These are phyloP conservation scores for Silvanus unidentatus DNA, from an alignment of 2,888 invertebrate genomes.

Conservation along the genomic window DNA sequence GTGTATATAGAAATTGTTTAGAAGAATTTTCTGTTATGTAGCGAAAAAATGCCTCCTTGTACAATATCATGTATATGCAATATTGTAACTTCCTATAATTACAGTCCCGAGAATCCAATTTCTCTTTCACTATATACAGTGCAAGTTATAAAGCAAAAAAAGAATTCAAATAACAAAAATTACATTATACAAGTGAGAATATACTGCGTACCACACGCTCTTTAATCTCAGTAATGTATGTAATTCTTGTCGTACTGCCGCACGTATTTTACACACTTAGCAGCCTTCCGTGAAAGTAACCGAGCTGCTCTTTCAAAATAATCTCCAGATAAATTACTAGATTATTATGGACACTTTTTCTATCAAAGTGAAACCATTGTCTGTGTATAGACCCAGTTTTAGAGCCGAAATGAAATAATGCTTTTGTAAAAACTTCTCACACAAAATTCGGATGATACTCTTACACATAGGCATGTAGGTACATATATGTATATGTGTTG, in stretches of 20 bases:
- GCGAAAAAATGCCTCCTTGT: no score
- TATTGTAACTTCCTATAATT: constrained; percentile 24
- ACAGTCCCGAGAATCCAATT: constrained; percentile 20
- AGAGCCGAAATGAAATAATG: no score
- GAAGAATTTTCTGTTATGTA: no score
- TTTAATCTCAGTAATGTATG: constrained; percentile 28
- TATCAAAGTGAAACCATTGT: constrained; percentile 6
- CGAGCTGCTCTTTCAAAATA: constrained; percentile 34
- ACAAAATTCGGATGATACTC: no score
- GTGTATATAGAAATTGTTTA: no score
- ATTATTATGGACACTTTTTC: constrained; percentile 24
- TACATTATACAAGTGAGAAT: constrained; percentile 21
- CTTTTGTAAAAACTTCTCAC: no score
- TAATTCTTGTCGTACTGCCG: constrained; percentile 23
- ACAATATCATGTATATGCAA: constrained; percentile 18
- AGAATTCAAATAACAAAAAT: constrained; percentile 17
- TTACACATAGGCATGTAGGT: no score
- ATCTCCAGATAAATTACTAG: constrained; percentile 30
- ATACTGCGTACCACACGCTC: constrained; percentile 23
- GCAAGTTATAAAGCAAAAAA: constrained; percentile 7
- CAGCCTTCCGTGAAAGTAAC: constrained; percentile 37
- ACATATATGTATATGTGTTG: no score
- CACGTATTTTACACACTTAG: constrained; percentile 25
- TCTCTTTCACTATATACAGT: constrained; percentile 12
- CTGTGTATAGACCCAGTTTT: no score